Conservation (phyloP, 2,888 invertebrate species). For the Sarcophaga carnaria region DNA sequence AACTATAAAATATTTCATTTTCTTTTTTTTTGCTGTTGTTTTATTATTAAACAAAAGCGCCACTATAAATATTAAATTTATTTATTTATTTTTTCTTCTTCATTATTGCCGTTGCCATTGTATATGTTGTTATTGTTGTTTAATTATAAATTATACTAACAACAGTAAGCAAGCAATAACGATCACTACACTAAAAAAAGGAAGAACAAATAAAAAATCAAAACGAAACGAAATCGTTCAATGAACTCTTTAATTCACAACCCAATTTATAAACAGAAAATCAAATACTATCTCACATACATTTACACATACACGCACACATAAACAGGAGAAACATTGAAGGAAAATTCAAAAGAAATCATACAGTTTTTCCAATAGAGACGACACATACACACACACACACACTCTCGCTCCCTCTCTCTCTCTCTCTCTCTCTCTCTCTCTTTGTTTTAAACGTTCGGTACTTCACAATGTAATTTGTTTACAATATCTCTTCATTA, state of each 20-base stretch:
- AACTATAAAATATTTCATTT: slow-evolving; percentile 40
- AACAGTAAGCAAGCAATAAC: slow-evolving; percentile 3
- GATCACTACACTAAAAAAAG: background rate
- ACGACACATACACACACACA: background rate
- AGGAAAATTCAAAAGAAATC: background rate
- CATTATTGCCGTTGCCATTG: background rate
- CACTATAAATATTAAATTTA: slow-evolving; percentile 59
- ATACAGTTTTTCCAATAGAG: background rate
- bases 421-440: background rate
- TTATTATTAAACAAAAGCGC: slow-evolving; percentile 56
- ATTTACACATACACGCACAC: background rate
- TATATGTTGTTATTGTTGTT: slow-evolving; percentile 21
- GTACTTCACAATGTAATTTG: background rate
- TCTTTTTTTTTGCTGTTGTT: background rate
- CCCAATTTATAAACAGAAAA: slow-evolving; percentile 25
- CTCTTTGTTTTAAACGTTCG: background rate
- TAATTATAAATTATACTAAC: slow-evolving; percentile 35
- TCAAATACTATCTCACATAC: background rate
- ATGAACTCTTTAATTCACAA: slow-evolving; percentile 60
- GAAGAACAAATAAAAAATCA: background rate
- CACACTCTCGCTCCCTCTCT: background rate
- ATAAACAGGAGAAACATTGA: background rate
- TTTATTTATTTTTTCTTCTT: slow-evolving; percentile 21
- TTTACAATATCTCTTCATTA: background rate
- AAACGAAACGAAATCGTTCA: slow-evolving; percentile 50